Evolutionary conservation across 2,797 vertebrate genomes (phyloP).

Genomic region (Hirundo rustica): DNA sequence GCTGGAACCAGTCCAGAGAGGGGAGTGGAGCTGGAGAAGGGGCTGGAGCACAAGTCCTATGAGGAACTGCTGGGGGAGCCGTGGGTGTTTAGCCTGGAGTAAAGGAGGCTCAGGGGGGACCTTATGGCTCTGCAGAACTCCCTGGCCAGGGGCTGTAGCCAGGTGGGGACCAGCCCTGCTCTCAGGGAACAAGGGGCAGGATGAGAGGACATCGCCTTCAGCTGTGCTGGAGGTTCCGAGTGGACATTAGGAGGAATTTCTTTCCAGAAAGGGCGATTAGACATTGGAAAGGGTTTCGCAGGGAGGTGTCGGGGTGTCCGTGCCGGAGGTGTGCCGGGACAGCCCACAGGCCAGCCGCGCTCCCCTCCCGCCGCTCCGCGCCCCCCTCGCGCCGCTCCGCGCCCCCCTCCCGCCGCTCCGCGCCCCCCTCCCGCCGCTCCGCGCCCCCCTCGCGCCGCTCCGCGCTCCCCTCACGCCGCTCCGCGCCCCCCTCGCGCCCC

Average conservation of each 20-base stretch:
- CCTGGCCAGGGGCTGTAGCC: neutral
- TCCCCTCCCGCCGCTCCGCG: neutral
- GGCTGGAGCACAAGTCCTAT: rapidly evolving
- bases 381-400: too few species aligned
- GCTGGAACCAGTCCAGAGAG: neutral
- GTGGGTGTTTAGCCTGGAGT: neutral
- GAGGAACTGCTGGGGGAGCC: neutral
- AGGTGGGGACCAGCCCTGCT: neutral
- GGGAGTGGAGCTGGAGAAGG: neutral
- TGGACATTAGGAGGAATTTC: neutral
- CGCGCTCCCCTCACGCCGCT: neutral
- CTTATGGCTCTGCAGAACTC: neutral
- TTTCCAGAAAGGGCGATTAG: too few species aligned
- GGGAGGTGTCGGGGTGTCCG: rapidly evolving
- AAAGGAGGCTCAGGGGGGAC: neutral
- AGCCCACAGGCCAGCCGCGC: neutral
- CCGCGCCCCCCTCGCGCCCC: too few species aligned
- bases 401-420: too few species aligned
- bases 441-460: too few species aligned
- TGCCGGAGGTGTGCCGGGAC: neutral
- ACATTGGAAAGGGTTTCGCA: too few species aligned
- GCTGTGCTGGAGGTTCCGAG: rapidly evolving
- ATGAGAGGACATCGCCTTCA: neutral
- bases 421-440: too few species aligned
- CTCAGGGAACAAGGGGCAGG: neutral